Base-by-base conservation (phyloP, 2,797 vertebrate species). In the Sebastes iracundus region DNA sequence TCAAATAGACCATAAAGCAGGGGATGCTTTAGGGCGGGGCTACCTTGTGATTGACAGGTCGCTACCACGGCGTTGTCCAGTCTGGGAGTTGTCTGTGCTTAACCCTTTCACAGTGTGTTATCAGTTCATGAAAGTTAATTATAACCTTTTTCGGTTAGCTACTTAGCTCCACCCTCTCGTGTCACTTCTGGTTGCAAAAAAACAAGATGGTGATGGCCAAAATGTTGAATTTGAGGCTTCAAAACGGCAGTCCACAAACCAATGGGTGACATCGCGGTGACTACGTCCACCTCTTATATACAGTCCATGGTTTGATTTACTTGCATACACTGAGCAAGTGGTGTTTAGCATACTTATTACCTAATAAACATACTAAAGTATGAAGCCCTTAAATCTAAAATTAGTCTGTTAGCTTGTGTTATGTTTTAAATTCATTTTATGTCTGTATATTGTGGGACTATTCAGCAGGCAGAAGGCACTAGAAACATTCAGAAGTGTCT, bases 401-500 rank as follows among this genome's bases (percentile, higher is more conserved):
- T 61, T 1, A 30, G 20, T 56, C 1, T 49, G 18, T 72, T 13
- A 55, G 42, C 63, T 75, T 38, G 59, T 70, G 22, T 53, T 53
- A 27, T 60, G 56, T 59, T 75, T 71, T 42, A 35, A 65, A 70
- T 67, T 66, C n/a, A n/a, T 30, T 70, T 83, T 79, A 13, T 75
- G 72, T 14, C 49, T 80, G 62, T 55, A 12, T 70, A 42, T 79
- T 70, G 59, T 73, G 68, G 16, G n/a, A 30, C 63, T 66, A 5
- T 67, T 78, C 75, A 74, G 62, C 65, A 76, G 75, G 75, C 33
- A 55, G 70, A 61, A 35, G 69, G 74, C 76, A 60, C 70, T 46
- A 28, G 75, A 77, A 78, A 65, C 67, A 18, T 75, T 81, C 33
- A 80, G n/a, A 85, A 82, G 80, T 77, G 77, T 86, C 81, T 86